Evolutionary conservation across 1,140 invertebrate species (phyloP).

Genomic region (Chironomus tepperi): DNA sequence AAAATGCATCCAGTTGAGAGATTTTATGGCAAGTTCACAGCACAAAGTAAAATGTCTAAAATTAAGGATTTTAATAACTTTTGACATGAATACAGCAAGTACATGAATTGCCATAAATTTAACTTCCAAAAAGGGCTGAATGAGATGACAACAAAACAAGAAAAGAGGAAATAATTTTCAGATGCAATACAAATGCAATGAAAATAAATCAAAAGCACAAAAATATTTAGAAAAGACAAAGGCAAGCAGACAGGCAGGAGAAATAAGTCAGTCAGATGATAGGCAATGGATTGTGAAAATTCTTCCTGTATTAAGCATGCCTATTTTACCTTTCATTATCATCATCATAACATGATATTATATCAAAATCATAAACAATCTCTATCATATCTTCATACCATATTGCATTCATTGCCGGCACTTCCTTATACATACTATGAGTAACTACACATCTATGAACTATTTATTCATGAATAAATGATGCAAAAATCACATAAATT

Average conservation of each 20-base stretch:
- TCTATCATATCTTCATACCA: neutral
- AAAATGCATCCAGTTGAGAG: too few species aligned
- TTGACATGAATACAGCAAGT: neutral
- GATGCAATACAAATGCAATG: neutral
- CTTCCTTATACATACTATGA: too few species aligned
- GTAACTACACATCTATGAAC: neutral
- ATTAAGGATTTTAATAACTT: neutral
- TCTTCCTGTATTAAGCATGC: neutral
- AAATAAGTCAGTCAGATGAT: neutral
- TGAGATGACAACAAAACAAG: neutral
- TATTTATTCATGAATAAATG: neutral
- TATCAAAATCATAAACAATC: neutral
- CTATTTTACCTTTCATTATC: too few species aligned
- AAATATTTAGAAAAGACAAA: neutral
- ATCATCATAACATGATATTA: too few species aligned
- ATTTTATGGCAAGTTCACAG: too few species aligned
- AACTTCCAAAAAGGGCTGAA: neutral
- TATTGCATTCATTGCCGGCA: neutral
- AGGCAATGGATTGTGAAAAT: conserved; percentile 2
- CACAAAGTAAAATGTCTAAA: neutral
- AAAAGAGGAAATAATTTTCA: conserved; percentile 11
- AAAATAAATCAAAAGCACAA: neutral
- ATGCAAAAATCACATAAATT: conserved; percentile 23
- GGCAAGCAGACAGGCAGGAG: neutral
- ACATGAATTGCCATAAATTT: neutral